Evolutionary conservation across 2,888 invertebrate genomes (phyloP), one percentile per base, ranked within the genome.

Genomic region (Timema podura): DNA sequence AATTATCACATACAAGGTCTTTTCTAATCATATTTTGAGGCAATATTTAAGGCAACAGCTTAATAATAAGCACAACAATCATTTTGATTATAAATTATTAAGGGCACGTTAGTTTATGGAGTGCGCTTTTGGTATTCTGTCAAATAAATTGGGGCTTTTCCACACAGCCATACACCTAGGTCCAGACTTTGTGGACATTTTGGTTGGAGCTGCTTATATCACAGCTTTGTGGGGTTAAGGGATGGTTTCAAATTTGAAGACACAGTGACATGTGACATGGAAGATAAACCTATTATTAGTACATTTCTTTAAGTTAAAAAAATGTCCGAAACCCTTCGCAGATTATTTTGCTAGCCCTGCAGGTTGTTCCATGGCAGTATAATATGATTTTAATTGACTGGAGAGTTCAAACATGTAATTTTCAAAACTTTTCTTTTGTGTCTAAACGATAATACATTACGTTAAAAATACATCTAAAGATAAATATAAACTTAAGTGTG

Each of bases 151-250:
- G 61, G 13, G 1, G 61, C 5, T 61, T 7, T 61, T 61, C 6
- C 61, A n/a, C 15, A 30, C 61, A 5, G 5, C 16, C 44, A 44
- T 61, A 15, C 6, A 15, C 8, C 30, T 30, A 15, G 6, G 30
- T 45, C 61, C 61, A 30, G 9, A 30, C 45, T 61, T 61, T 30
- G 61, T 61, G 2, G 44, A 61, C 45, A 61, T 61, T 16, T 15
- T 15, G 61, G 61, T 61, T 16, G 9, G 45, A 61, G 61, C 61
- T 61, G 61, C 45, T 16, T 30, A 61, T 30, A 30, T 61, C 61
- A 15, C 6, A 30, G 30, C 16, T 61, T 16, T 61, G 61, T 30
- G 61, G 6, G 61, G 13, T 61, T 61, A 61, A 61, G 45, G 10
- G 61, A 44, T 44, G 15, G 5, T 13, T 16, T 61, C 16, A 61